Evolutionary conservation across 1,140 invertebrate genomes (phyloP).

Genomic region (Mercenaria mercenaria): DNA sequence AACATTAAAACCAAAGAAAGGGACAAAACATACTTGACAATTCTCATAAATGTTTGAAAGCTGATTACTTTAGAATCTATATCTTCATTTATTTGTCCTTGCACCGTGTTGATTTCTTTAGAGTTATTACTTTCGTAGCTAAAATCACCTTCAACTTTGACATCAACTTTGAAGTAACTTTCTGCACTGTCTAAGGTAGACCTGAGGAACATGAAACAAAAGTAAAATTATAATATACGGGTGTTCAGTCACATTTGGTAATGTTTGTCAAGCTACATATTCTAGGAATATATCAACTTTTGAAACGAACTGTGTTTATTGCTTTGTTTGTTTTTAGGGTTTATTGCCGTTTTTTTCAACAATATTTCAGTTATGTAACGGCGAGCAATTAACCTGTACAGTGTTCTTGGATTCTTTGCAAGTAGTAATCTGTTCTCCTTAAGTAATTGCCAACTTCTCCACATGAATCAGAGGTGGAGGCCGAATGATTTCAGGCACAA

Average conservation of each 20-base stretch:
- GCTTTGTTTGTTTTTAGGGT: too few species aligned
- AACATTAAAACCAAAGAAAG: constrained; percentile 42
- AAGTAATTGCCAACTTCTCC: too few species aligned
- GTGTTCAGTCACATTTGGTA: neutral
- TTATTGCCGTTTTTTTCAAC: too few species aligned
- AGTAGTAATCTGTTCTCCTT: too few species aligned
- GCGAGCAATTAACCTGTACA: too few species aligned
- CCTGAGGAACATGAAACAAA: neutral
- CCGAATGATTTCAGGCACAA: too few species aligned
- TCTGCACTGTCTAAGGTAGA: neutral
- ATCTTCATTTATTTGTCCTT: constrained; percentile 31
- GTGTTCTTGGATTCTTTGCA: too few species aligned
- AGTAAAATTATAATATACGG: too few species aligned
- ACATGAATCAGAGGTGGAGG: too few species aligned
- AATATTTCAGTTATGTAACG: neutral
- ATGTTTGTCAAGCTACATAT: neutral
- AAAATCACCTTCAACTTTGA: neutral
- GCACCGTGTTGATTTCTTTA: neutral
- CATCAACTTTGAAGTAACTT: neutral
- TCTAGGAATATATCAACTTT: neutral
- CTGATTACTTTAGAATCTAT: neutral
- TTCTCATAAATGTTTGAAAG: neutral
- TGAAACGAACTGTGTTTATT: neutral
- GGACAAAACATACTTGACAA: constrained; percentile 38
- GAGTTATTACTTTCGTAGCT: neutral